Evolutionary conservation across 2,888 invertebrate species (phyloP).

Genomic region (Harpalus rufipes): DNA sequence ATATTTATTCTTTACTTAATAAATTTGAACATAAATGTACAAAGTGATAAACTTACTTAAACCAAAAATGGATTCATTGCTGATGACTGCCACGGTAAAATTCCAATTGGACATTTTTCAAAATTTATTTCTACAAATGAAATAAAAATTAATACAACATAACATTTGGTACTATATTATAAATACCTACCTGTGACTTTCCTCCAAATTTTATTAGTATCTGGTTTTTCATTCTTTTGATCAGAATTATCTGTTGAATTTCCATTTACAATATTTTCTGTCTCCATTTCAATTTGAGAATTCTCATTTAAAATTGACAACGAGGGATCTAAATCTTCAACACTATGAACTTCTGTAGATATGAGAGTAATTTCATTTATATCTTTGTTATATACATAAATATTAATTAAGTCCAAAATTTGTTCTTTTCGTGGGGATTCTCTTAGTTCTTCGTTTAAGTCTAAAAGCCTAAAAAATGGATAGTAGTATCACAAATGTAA

Average conservation of each 20-base stretch:
- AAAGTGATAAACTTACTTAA: constrained; percentile 19
- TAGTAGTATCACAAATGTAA: too few relatives aligned
- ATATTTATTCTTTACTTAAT: not conserved
- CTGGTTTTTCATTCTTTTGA: not conserved
- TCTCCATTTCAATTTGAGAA: constrained; percentile 48
- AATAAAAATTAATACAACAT: constrained; percentile 70
- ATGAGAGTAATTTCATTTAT: constrained; percentile 71
- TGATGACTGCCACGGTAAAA: constrained; percentile 77
- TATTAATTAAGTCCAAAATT: constrained; percentile 71
- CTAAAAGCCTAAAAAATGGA: constrained; percentile 29
- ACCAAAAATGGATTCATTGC: constrained; percentile 69
- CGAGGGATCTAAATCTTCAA: constrained; percentile 76
- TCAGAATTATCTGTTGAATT: not conserved
- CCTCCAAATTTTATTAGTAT: constrained; percentile 70
- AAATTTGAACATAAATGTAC: not conserved
- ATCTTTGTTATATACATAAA: constrained; percentile 34
- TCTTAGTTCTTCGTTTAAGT: constrained; percentile 48
- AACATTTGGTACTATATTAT: not conserved
- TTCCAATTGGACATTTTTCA: constrained; percentile 79
- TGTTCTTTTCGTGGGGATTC: constrained; percentile 8
- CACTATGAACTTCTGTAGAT: constrained; percentile 76
- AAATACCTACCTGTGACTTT: constrained; percentile 69
- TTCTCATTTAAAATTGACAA: not conserved
- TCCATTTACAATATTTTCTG: constrained; percentile 3
- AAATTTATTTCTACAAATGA: constrained; percentile 75